Base-by-base conservation (phyloP, 2,113 vertebrate genomes). In the Pomatorhinus ruficollis region DNA sequence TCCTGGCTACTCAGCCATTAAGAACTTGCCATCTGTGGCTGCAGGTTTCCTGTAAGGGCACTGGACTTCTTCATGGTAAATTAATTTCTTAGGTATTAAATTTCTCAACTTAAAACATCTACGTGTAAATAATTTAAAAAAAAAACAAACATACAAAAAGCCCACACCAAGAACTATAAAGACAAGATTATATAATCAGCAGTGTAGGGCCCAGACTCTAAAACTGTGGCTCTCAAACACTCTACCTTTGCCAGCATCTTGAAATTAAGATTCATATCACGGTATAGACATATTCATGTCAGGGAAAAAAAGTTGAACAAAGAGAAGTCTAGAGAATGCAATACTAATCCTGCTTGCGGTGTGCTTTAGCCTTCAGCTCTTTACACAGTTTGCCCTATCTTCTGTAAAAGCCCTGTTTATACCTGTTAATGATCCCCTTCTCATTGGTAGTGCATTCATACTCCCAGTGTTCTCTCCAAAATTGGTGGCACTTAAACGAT, bases 261-360 rank as follows among this genome's bases (percentile, higher is more conserved):
- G 22, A 94, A 78, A 44, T 74, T 15, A 85, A n/a, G n/a, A 35
- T 39, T 42, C 7, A 22, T 59, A 21, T 16, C 10, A 77, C n/a
- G 57, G 7, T 49, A 52, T 10, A 3, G 0, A 52, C 3, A 12
- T 25, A 6, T 30, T 66, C 1, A 1, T 61, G 11, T 22, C 25
- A 57, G 6, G 11, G 4, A 53, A 21, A 19, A 14, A 7, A 37
- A 49, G 5, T 12, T 21, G 35, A 49, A 40, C 8, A 4, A 68
- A 57, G 15, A 35, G 20, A 9, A 69, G 15, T 12, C 24, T 64
- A 40, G 85, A 68, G 23, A 59, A 33, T 0, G 0, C 10, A 71
- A 23, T 42, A 68, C 5, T 40, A 85, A 47, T n/a, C 8, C 33
- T 61, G 24, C 37, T 76, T 69, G n/a, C 56, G 7, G 5, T 27